Evolutionary conservation across 1,140 invertebrate species (phyloP).

Genomic region (Heliconius hermathena): DNA sequence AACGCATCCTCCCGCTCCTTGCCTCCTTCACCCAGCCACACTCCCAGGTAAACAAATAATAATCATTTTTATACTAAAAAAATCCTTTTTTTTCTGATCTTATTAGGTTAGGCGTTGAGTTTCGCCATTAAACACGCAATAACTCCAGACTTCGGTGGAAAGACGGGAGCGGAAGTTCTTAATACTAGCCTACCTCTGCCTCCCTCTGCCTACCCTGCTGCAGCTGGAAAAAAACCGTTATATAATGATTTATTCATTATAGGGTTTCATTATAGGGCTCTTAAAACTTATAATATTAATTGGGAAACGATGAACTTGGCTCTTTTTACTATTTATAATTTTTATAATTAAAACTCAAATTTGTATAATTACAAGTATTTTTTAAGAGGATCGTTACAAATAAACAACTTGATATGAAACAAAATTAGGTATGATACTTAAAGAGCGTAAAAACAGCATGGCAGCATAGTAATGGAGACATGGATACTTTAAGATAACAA

Average conservation of each 20-base stretch:
- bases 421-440: background rate
- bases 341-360: too few relatives aligned
- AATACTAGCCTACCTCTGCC: too few relatives aligned
- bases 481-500: conserved; percentile 4
- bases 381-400: too few relatives aligned
- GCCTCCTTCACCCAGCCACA: conserved; percentile 89
- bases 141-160: background rate
- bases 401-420: background rate
- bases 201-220: too few relatives aligned
- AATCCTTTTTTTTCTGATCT: too few relatives aligned
- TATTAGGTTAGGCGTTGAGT: background rate
- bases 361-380: too few relatives aligned
- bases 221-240: too few relatives aligned
- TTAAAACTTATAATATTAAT: background rate
- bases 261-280: too few relatives aligned
- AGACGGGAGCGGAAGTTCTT: too few relatives aligned
- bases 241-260: too few relatives aligned
- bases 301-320: too few relatives aligned
- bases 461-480: background rate
- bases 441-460: background rate
- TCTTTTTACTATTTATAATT: too few relatives aligned
- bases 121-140: background rate
- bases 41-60: conserved; percentile 70
- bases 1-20: conserved; percentile 87
- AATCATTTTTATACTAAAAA: background rate